Percentiles rank a stretch among this genome's conserved stretches.
These are phyloP conservation scores for Athripsodes cinereus DNA, from an alignment of 2,888 invertebrate species.

Conservation along the genomic window DNA sequence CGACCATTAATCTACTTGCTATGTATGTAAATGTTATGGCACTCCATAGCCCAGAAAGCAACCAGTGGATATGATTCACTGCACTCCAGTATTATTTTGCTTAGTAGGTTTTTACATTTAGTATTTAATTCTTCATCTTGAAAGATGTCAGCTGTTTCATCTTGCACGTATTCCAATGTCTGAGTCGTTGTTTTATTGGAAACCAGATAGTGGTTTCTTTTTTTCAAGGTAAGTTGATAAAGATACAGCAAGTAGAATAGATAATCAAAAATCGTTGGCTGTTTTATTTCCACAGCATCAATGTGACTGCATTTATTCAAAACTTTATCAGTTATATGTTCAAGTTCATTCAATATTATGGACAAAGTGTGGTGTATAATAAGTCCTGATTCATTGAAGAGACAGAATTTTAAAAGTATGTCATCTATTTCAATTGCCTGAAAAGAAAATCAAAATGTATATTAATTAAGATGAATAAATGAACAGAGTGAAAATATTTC, in stretches of 20 bases:
- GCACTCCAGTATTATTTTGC: slow-evolving; percentile 14
- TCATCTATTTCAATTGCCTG: not conserved
- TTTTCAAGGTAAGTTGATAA: slow-evolving; percentile 9
- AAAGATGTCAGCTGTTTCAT: not conserved
- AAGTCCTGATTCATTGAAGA: slow-evolving; percentile 15
- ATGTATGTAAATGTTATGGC: slow-evolving; percentile 13
- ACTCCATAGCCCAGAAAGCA: slow-evolving; percentile 22
- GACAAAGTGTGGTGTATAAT: slow-evolving; percentile 13
- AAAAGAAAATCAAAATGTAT: not conserved
- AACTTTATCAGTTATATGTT: slow-evolving; percentile 11
- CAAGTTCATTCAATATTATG: slow-evolving; percentile 6
- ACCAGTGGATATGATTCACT: slow-evolving; percentile 21
- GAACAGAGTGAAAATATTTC: too few species aligned
- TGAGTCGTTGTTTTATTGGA: not conserved
- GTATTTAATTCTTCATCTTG: not conserved
- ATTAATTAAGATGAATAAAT: too few species aligned
- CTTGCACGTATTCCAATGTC: not conserved
- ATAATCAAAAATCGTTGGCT: slow-evolving; percentile 7
- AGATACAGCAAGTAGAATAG: slow-evolving; percentile 15
- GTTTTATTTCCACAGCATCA: slow-evolving; percentile 11
- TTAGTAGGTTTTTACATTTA: slow-evolving; percentile 4
- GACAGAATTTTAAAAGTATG: slow-evolving; percentile 1
- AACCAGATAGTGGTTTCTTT: not conserved
- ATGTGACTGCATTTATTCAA: not conserved
- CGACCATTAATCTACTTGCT: too few species aligned